Conservation (phyloP, 2,888 invertebrate species). For the Calameuta filiformis region DNA sequence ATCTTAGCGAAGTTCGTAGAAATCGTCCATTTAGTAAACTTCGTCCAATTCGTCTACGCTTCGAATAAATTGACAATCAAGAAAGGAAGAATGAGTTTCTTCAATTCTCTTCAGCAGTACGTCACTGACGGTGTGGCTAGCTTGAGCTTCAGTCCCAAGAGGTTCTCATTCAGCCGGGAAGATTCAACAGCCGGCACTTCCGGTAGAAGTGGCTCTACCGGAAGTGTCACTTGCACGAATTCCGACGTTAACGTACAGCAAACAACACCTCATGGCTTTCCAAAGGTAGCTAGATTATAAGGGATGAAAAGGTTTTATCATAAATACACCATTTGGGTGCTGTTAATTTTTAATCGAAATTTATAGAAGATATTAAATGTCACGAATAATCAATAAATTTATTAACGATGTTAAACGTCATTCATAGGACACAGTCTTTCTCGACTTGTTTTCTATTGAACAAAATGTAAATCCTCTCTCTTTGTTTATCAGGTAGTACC, state of each 20-base stretch:
- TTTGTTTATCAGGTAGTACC: slow-evolving; percentile 50
- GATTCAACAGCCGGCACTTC: slow-evolving; percentile 67
- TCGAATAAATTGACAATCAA: neutral
- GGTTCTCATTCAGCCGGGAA: slow-evolving; percentile 77
- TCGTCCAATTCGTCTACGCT: neutral
- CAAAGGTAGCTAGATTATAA: slow-evolving; percentile 45
- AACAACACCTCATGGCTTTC: slow-evolving; percentile 55
- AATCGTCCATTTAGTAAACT: neutral
- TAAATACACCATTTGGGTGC: neutral
- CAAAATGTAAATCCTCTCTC: neutral
- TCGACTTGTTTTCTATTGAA: neutral
- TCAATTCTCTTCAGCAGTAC: slow-evolving; percentile 86
- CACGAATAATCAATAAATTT: no score
- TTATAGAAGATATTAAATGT: neutral
- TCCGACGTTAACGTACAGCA: slow-evolving; percentile 27
- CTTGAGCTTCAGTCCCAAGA: slow-evolving; percentile 80
- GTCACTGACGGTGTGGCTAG: slow-evolving; percentile 89
- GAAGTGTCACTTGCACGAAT: slow-evolving; percentile 59
- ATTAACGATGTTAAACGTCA: no score
- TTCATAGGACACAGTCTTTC: neutral
- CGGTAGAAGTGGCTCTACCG: slow-evolving; percentile 52
- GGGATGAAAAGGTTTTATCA: neutral
- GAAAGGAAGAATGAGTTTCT: slow-evolving; percentile 78
- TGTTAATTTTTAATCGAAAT: neutral
- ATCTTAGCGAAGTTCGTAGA: neutral